Percentiles rank a stretch among this genome's conserved stretches.
phyloP scores from a whole-genome alignment of 1,140 invertebrate species.

The Batillaria attramentaria region DNA sequence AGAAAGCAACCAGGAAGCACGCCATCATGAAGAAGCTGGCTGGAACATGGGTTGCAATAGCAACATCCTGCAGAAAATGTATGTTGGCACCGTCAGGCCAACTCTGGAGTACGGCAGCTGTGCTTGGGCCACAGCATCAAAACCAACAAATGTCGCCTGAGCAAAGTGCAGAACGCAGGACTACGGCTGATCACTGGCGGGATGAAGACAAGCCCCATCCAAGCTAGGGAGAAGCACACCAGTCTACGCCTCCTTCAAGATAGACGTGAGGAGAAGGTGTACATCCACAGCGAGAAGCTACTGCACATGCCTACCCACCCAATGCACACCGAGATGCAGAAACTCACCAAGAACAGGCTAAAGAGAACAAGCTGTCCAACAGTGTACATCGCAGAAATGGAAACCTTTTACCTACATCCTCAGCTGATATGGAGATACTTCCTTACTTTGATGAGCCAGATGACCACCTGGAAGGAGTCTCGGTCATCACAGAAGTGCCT shows the following conservation, averaged over 20 bases:
- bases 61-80: too few relatives aligned
- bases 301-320: slow-evolving; percentile 9
- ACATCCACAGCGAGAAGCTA: not conserved
- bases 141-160: too few relatives aligned
- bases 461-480: not conserved
- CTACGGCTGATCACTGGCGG: too few relatives aligned
- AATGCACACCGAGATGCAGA: not conserved
- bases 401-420: not conserved
- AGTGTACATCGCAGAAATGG: not conserved
- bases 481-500: too few relatives aligned
- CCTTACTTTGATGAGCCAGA: slow-evolving; percentile 5
- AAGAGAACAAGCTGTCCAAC: not conserved
- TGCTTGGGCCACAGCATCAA: too few relatives aligned
- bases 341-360: slow-evolving; percentile 12
- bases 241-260: not conserved
- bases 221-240: not conserved
- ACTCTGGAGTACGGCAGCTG: too few relatives aligned
- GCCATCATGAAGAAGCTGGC: too few relatives aligned
- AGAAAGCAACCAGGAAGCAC: too few relatives aligned
- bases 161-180: too few relatives aligned
- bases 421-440: not conserved
- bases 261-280: not conserved
- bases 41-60: too few relatives aligned
- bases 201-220: not conserved
- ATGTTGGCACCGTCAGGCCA: too few relatives aligned